phyloP scores from a whole-genome alignment of 2,888 invertebrate species.

The Drosophila nr. fundita region DNA sequence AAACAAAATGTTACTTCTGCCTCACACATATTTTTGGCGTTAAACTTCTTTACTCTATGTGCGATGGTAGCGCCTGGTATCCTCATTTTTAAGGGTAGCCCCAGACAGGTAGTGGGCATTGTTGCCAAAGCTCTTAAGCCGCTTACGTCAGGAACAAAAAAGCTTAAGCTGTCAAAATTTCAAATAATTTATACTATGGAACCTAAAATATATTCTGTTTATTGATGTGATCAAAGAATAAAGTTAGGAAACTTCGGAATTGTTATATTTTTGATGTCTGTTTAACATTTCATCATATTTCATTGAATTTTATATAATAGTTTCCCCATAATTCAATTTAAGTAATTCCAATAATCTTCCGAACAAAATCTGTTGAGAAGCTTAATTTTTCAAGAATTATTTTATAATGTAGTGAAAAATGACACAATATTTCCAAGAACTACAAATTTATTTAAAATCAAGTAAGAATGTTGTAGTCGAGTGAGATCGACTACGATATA shows the following conservation, averaged over 20 bases:
- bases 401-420: background rate
- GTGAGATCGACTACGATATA: too few species aligned
- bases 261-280: background rate
- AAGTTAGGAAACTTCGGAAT: background rate
- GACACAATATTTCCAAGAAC: background rate
- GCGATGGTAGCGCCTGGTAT: background rate
- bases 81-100: background rate
- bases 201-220: background rate
- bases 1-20: background rate
- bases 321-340: background rate
- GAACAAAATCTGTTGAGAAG: background rate
- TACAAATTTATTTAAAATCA: too few species aligned
- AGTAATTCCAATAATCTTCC: background rate
- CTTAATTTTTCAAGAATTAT: background rate
- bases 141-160: conserved; percentile 11
- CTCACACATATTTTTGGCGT: background rate
- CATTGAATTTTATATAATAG: background rate
- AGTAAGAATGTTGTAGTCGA: too few species aligned
- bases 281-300: background rate
- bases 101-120: background rate
- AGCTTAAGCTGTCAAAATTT: conserved; percentile 22
- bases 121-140: conserved; percentile 13
- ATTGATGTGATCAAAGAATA: background rate
- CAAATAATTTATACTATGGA: conserved; percentile 5
- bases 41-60: background rate